Percentiles rank a stretch among this genome's conserved stretches.
phyloP scores from a whole-genome alignment of 1,140 invertebrate genomes.

The Calliphora vicina region DNA sequence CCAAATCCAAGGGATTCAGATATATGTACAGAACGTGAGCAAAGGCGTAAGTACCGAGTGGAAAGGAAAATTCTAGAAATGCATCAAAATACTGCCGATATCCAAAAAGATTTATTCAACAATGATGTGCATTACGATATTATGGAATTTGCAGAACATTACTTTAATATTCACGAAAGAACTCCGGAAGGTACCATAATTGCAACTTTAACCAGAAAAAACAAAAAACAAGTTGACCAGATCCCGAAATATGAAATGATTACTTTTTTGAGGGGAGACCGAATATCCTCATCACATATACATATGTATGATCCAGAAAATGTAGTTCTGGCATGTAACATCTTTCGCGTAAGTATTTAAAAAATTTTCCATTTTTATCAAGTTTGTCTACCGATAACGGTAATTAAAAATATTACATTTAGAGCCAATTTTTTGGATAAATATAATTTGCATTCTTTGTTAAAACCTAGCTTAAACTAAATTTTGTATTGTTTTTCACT shows the following conservation, averaged over 20 bases:
- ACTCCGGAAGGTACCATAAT: constrained; percentile 88
- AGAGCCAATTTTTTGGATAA: no score
- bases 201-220: constrained; percentile 85
- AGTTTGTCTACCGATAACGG: no score
- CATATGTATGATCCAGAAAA: constrained; percentile 96
- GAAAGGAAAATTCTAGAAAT: constrained; percentile 86
- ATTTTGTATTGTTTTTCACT: no score
- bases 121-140: constrained; percentile 78
- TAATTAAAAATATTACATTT: no score
- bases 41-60: constrained; percentile 81
- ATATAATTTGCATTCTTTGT: no score
- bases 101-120: constrained; percentile 63
- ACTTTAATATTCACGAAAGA: constrained; percentile 89
- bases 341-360: constrained; percentile 78
- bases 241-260: constrained; percentile 94
- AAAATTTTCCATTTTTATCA: not conserved
- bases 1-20: not conserved
- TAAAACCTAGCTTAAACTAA: no score
- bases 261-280: constrained; percentile 83
- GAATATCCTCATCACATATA: constrained; percentile 92
- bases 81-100: constrained; percentile 67
- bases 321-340: constrained; percentile 85
- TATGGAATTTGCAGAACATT: constrained; percentile 91
- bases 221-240: constrained; percentile 75
- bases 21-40: constrained; percentile 70